Evolutionary conservation across 2,888 invertebrate genomes (phyloP).

Genomic region (Melinopterus prodromus): DNA sequence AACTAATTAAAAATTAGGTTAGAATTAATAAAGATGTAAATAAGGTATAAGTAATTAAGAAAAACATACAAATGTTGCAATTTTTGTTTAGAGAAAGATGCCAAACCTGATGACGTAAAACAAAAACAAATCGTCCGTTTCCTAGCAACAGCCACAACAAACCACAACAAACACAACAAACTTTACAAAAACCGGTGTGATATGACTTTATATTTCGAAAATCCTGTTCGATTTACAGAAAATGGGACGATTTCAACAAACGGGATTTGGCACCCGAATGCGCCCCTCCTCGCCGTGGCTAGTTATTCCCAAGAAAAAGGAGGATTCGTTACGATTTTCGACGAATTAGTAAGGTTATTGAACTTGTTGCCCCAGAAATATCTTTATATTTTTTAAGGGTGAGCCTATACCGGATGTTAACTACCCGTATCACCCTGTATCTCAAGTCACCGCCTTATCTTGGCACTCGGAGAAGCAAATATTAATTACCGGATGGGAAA

Average conservation of each 20-base stretch:
- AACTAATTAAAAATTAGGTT: too few relatives aligned
- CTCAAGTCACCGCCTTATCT: constrained; percentile 81
- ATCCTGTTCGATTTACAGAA: constrained; percentile 80
- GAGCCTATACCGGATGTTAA: constrained; percentile 78
- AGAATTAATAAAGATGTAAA: too few relatives aligned
- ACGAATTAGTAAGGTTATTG: constrained; percentile 73
- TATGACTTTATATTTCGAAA: constrained; percentile 88
- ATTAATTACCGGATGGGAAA: constrained; percentile 91
- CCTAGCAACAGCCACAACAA: constrained; percentile 27
- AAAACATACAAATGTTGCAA: too few relatives aligned
- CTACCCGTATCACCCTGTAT: constrained; percentile 77
- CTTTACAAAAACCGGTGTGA: constrained; percentile 35
- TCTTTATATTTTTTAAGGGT: constrained; percentile 65
- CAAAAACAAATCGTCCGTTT: constrained; percentile 5
- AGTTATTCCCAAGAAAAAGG: constrained; percentile 89
- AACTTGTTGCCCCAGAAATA: constrained; percentile 17
- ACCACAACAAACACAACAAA: background rate
- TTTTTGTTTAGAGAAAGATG: background rate
- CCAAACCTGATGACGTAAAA: background rate
- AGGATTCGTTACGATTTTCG: constrained; percentile 87
- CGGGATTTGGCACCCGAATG: constrained; percentile 83
- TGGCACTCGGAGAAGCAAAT: constrained; percentile 92
- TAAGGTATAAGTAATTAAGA: too few relatives aligned
- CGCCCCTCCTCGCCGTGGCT: constrained; percentile 84
- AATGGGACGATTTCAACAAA: constrained; percentile 81